Base-by-base conservation (phyloP, 2,888 invertebrate genomes). In the Cheilosia vernalis region DNA sequence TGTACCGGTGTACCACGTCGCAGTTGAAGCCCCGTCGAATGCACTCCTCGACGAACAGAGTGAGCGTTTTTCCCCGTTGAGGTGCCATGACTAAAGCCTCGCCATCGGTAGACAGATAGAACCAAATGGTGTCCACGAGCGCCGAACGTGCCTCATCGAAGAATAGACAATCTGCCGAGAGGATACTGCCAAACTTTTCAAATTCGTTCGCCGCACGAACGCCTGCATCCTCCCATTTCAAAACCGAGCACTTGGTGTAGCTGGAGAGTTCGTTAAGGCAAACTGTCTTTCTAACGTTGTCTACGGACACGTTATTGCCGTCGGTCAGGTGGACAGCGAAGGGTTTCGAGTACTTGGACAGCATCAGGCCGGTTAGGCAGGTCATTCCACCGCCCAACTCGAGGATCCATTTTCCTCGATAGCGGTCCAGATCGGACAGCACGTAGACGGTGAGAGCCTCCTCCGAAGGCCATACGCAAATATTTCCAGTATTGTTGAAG, bases 331-430 rank as follows among this genome's bases (percentile, higher is more conserved):
- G 93, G 4, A 97, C 95, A 27, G 93, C 92, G 87, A 93, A 93
- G 0, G 96, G 94, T 61, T 93, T 92, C 73, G 95, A 94, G 88
- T 95, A 95, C 89, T 95, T 95, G 74, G 95, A 95, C 63, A 94
- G 93, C 89, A 96, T 94, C 15, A 97, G 92, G 1, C 96, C 97
- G 7, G 96, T 96, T 37, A 97, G 92, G 88, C 96, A 96, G 21
- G 96, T 96, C 95, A 97, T 97, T 3, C 97, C 97, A 19, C 97
- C 97, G 2, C 97, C 97, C 53, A 97, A 92, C 90, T 97, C 97
- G 88, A 96, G 93, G 30, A 97, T 94, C 89, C 93, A 93, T 90
- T 95, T 95, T 84, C 93, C 93, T n/a, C 93, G 92, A 90, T 96
- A 96, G 49, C 94, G 90, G n/a, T 92, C 89, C 63, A 93, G 91